Conservation (phyloP, 2,888 invertebrate species). For the Agrochola lota region DNA sequence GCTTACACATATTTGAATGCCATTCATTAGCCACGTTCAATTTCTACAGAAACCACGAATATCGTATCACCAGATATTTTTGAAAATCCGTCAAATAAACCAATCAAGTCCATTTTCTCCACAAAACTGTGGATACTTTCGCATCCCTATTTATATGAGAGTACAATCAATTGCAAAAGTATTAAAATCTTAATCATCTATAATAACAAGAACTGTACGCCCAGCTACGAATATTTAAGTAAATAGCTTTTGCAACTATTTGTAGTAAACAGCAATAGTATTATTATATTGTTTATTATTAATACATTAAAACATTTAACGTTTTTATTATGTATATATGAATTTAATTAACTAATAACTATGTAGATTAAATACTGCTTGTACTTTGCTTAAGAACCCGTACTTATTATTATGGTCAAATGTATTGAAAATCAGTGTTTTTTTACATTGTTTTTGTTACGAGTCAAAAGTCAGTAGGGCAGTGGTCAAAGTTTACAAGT, state of each 20-base stretch:
- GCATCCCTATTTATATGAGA: slow-evolving; percentile 27
- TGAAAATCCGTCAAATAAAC: slow-evolving; percentile 20
- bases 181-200: slow-evolving; percentile 24
- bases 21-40: slow-evolving; percentile 17
- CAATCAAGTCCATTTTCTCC: slow-evolving; percentile 26
- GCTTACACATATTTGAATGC: slow-evolving; percentile 11
- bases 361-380: slow-evolving; percentile 48
- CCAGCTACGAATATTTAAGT: slow-evolving; percentile 17
- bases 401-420: slow-evolving; percentile 36
- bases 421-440: slow-evolving; percentile 50
- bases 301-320: slow-evolving; percentile 52
- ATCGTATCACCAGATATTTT: neutral
- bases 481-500: slow-evolving; percentile 47
- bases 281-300: slow-evolving; percentile 17
- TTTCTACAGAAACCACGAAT: slow-evolving; percentile 11
- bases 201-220: slow-evolving; percentile 21
- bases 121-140: slow-evolving; percentile 14
- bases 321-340: slow-evolving; percentile 37
- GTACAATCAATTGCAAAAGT: slow-evolving; percentile 51
- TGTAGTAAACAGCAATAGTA: slow-evolving; percentile 38
- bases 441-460: slow-evolving; percentile 56
- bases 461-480: slow-evolving; percentile 55
- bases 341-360: slow-evolving; percentile 30
- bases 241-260: slow-evolving; percentile 41
- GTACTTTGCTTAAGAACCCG: slow-evolving; percentile 43